Evolutionary conservation across 1,140 invertebrate genomes (phyloP).

Genomic region (Leptestheria dahalacensis): DNA sequence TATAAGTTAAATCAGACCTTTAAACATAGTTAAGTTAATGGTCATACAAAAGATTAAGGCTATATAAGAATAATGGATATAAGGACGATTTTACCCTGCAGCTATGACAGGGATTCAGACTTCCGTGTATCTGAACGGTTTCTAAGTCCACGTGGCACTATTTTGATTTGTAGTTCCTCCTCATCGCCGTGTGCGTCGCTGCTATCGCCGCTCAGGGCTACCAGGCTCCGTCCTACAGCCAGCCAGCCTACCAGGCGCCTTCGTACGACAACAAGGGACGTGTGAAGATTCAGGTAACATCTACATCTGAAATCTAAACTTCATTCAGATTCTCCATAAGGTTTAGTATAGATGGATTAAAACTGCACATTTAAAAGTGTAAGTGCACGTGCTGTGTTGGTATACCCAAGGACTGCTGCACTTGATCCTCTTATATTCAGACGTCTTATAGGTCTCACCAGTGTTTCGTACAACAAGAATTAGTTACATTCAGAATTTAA

Average conservation of each 20-base stretch:
- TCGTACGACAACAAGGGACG: conserved; percentile 4
- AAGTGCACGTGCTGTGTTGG: too few species aligned
- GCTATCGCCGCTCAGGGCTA: neutral
- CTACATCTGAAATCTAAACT: neutral
- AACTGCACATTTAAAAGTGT: too few species aligned
- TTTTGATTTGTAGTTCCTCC: neutral
- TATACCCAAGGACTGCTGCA: too few species aligned
- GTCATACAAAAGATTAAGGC: too few species aligned
- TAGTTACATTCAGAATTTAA: neutral
- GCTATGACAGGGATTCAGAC: neutral
- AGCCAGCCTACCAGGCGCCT: conserved; percentile 8
- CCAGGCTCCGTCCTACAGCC: conserved; percentile 5
- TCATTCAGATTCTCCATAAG: neutral
- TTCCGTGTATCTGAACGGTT: too few species aligned
- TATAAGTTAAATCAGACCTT: too few species aligned
- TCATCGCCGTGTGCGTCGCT: conserved; percentile 5
- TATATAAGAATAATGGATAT: too few species aligned
- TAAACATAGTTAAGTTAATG: too few species aligned
- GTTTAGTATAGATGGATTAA: neutral
- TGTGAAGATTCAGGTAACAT: conserved; percentile 17
- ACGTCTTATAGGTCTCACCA: too few species aligned
- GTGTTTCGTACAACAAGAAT: too few species aligned
- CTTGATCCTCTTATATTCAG: neutral
- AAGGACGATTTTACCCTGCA: too few species aligned
- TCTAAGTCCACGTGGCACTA: too few species aligned